These are phyloP conservation scores for Drosophila burlai DNA, from an alignment of 1,140 invertebrate genomes.

Conservation along the genomic window DNA sequence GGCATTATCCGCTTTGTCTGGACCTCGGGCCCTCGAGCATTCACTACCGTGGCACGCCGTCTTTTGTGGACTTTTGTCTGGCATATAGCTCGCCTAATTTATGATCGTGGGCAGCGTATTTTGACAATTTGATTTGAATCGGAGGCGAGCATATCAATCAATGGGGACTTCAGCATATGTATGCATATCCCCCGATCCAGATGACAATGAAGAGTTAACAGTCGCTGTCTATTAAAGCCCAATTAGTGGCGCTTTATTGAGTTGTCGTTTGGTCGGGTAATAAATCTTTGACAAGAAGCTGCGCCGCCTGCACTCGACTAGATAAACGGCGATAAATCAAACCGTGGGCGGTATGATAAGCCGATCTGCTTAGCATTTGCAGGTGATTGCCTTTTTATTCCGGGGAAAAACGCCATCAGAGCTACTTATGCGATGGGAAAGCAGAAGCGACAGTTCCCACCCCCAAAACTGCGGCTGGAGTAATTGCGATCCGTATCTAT, in stretches of 20 bases:
- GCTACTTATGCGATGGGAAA: constrained; percentile 29
- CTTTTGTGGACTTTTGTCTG: constrained; percentile 37
- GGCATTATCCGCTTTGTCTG: constrained; percentile 41
- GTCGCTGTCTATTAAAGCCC: constrained; percentile 63
- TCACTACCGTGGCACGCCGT: constrained; percentile 68
- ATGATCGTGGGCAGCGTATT: constrained; percentile 62
- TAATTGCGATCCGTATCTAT: constrained; percentile 50
- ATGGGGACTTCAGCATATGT: constrained; percentile 15
- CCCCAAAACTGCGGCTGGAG: constrained; percentile 31
- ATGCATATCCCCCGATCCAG: constrained; percentile 29
- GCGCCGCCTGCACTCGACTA: constrained; percentile 20
- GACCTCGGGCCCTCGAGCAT: constrained; percentile 12
- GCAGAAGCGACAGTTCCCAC: constrained; percentile 23
- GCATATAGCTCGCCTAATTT: constrained; percentile 54
- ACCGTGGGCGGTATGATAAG: constrained; percentile 51
- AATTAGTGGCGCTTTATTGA: constrained; percentile 73
- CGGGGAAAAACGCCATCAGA: constrained; percentile 5
- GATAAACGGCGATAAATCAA: constrained; percentile 63
- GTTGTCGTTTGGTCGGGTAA: constrained; percentile 42
- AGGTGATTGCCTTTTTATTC: constrained; percentile 34
- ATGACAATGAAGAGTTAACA: constrained; percentile 58
- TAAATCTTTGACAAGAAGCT: constrained; percentile 56
- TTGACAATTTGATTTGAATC: constrained; percentile 76
- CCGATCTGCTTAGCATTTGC: constrained; percentile 51
- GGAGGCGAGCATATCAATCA: constrained; percentile 67